phyloP scores from a whole-genome alignment of 2,113 vertebrate genomes.

The Motacilla tschutschensis region DNA sequence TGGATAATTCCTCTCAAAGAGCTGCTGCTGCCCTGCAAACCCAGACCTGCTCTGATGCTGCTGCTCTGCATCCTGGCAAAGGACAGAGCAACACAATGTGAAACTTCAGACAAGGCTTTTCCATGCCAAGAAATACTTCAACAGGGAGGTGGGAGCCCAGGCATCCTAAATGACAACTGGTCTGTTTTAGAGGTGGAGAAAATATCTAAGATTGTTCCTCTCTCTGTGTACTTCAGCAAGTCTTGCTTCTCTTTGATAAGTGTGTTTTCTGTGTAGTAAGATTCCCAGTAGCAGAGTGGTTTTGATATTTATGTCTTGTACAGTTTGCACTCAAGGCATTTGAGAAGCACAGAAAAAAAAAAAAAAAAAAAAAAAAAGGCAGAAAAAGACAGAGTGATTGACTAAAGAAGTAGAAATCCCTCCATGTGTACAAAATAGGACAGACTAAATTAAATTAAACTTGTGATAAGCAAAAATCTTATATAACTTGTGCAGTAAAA shows the following conservation, averaged over 20 bases:
- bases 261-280: conserved; percentile 8
- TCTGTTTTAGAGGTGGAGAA: background rate
- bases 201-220: background rate
- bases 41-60: background rate
- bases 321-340: conserved; percentile 7
- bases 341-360: conserved; percentile 26
- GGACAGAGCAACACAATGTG: background rate
- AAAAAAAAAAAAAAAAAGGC: background rate
- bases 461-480: conserved; percentile 48
- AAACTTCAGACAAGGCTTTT: background rate
- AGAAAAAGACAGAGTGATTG: conserved; percentile 57
- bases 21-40: background rate
- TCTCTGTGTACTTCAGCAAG: background rate
- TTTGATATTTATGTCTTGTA: conserved; percentile 50
- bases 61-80: background rate
- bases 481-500: background rate
- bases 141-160: background rate
- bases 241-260: conserved; percentile 12
- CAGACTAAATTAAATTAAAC: conserved; percentile 52
- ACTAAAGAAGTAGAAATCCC: conserved; percentile 44
- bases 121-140: background rate
- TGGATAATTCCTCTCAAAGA: background rate
- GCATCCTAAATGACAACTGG: background rate
- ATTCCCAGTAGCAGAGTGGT: background rate
- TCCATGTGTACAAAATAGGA: conserved; percentile 31